These are phyloP conservation scores for Emmelina monodactyla DNA, from an alignment of 2,888 invertebrate species.

Conservation along the genomic window DNA sequence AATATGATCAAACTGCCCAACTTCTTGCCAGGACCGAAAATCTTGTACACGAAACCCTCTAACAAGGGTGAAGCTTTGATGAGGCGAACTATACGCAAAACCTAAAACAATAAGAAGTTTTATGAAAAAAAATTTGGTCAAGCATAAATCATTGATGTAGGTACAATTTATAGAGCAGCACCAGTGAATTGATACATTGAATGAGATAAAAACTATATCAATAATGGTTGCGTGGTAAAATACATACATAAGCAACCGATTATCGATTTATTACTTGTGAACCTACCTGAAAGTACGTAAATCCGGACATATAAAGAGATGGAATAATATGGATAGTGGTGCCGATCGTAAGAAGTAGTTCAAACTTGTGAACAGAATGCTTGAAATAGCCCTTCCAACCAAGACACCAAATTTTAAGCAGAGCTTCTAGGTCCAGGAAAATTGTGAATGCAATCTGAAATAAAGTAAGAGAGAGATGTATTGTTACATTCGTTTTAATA, in stretches of 20 bases:
- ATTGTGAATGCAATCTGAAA: constrained; percentile 90
- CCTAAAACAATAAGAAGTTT: constrained; percentile 64
- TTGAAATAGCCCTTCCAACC: constrained; percentile 95
- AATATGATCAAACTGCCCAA: constrained; percentile 99
- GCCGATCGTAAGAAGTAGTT: constrained; percentile 89
- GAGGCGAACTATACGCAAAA: constrained; percentile 90
- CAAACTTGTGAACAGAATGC: constrained; percentile 97
- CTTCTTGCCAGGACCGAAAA: constrained; percentile 95
- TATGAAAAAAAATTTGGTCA: neutral
- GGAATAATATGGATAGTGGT: constrained; percentile 95
- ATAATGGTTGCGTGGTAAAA: too few relatives aligned
- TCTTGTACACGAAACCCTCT: constrained; percentile 97
- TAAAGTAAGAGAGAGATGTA: too few relatives aligned
- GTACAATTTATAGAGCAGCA: neutral
- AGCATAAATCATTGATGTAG: neutral
- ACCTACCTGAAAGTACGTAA: constrained; percentile 98
- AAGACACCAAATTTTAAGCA: constrained; percentile 97
- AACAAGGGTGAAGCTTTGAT: constrained; percentile 99
- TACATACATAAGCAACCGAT: too few relatives aligned
- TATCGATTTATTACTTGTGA: too few relatives aligned
- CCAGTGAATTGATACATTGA: too few relatives aligned
- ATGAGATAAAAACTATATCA: too few relatives aligned
- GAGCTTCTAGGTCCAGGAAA: constrained; percentile 90
- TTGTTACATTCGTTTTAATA: too few relatives aligned
- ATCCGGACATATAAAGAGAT: constrained; percentile 87